Conservation (phyloP, 2,888 invertebrate species). For the Perizoma affinitatum region DNA sequence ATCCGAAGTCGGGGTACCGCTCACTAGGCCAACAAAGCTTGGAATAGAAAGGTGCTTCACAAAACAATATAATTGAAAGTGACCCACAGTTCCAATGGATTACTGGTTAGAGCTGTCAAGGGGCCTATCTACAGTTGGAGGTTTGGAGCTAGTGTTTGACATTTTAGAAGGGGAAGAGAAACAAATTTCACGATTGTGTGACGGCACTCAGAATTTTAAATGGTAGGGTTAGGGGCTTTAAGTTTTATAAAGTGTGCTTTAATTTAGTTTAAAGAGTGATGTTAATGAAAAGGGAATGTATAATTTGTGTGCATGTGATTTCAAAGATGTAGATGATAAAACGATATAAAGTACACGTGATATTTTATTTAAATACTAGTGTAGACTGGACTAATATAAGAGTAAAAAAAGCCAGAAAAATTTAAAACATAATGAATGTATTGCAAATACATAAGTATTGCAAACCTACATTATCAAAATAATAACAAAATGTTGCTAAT, state of each 20-base stretch:
- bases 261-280: constrained; percentile 28
- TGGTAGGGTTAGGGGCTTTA: constrained; percentile 44
- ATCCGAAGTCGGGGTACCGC: no score
- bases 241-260: constrained; percentile 41
- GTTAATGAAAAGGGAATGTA: constrained; percentile 1
- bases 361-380: no score
- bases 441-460: no score
- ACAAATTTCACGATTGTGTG: constrained; percentile 68
- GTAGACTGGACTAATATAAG: no score
- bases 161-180: constrained; percentile 63
- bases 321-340: no score
- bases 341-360: no score
- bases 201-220: constrained; percentile 58
- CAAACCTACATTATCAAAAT: no score
- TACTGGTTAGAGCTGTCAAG: constrained; percentile 74
- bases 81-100: constrained; percentile 74
- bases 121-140: constrained; percentile 41
- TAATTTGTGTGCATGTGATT: no score
- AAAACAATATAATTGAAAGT: constrained; percentile 44
- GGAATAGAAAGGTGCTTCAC: constrained; percentile 17
- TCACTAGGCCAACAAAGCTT: no score
- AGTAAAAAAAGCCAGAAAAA: no score
- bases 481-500: no score
- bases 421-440: no score
- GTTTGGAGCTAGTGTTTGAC: constrained; percentile 50